Percentiles rank a stretch among this genome's conserved stretches.
phyloP scores from a whole-genome alignment of 1,140 invertebrate genomes.

The Bombus fervidus region DNA sequence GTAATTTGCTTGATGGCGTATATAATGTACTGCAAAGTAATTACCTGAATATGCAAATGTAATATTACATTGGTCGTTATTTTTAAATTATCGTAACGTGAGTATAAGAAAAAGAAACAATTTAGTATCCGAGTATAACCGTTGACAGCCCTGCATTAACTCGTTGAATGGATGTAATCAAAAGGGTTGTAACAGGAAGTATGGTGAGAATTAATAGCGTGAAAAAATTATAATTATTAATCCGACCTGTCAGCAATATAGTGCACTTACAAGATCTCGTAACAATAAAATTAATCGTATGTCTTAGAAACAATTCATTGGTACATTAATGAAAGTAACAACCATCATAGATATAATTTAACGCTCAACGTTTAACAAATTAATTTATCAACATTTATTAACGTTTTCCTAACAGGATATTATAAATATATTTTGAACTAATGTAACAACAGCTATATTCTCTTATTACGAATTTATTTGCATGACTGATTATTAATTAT shows the following conservation, averaged over 20 bases:
- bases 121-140: not conserved
- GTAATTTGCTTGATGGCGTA: too few relatives aligned
- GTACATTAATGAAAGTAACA: not conserved
- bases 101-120: not conserved
- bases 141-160: not conserved
- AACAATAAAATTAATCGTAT: not conserved
- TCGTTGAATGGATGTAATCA: not conserved
- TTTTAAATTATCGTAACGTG: not conserved
- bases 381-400: not conserved
- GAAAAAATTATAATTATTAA: slow-evolving; percentile 9
- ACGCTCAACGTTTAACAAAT: not conserved
- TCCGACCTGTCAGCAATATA: not conserved
- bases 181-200: not conserved
- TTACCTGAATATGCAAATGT: not conserved
- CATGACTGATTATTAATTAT: not conserved
- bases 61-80: too few relatives aligned
- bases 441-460: not conserved
- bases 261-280: not conserved
- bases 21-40: not conserved
- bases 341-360: not conserved
- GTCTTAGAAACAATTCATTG: not conserved
- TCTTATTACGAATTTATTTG: not conserved
- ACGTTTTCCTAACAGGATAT: not conserved
- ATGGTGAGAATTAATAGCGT: not conserved
- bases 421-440: not conserved